Evolutionary conservation across 2,113 vertebrate species (phyloP).

Genomic region (Chiloscyllium plagiosum): DNA sequence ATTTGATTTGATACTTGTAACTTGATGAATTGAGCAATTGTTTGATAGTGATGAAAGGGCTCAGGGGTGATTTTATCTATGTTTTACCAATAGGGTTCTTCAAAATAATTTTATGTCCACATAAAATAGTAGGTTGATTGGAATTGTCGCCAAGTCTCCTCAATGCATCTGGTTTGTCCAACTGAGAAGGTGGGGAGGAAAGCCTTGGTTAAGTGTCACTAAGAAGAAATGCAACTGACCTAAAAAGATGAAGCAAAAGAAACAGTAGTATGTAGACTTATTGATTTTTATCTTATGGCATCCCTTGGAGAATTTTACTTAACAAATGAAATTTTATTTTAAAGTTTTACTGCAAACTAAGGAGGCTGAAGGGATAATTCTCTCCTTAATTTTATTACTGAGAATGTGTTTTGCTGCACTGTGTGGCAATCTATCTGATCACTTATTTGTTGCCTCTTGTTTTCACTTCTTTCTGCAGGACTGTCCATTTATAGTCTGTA

Average conservation of each 20-base stretch:
- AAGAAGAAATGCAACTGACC: neutral
- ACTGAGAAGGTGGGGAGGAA: neutral
- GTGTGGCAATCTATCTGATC: neutral
- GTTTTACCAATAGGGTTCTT: neutral
- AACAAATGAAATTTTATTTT: neutral
- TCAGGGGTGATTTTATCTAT: neutral
- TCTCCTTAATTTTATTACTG: neutral
- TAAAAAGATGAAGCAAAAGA: neutral
- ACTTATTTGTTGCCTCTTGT: neutral
- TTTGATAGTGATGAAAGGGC: neutral
- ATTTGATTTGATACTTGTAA: neutral
- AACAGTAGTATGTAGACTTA: neutral
- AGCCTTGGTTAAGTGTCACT: neutral
- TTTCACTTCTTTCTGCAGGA: constrained; percentile 60
- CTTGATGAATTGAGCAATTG: neutral
- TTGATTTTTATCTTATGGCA: neutral
- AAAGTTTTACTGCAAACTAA: too few relatives aligned
- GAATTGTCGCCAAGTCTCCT: neutral
- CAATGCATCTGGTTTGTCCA: neutral
- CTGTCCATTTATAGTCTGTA: constrained; percentile 96
- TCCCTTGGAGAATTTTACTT: neutral
- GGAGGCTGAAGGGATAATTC: neutral
- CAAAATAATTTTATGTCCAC: neutral
- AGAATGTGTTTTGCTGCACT: neutral
- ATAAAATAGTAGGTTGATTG: neutral